Evolutionary conservation across 2,113 vertebrate genomes (phyloP).

Genomic region (Sminthopsis crassicaudata): DNA sequence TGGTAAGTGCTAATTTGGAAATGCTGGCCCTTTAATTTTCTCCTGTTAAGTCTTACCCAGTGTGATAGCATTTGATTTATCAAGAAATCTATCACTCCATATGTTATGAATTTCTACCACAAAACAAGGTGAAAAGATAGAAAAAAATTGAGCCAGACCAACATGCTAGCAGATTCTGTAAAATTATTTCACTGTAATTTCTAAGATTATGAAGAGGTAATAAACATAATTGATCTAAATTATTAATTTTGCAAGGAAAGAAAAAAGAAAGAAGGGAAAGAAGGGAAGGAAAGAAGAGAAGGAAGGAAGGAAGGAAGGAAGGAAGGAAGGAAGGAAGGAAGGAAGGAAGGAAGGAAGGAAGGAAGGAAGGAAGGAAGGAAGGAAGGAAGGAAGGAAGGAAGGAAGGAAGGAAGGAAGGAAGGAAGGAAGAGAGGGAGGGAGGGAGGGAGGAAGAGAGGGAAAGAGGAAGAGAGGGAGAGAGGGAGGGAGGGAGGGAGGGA

Average conservation of each 20-base stretch:
- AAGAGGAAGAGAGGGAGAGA: no score
- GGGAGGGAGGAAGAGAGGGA: no score
- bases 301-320: fast-evolving
- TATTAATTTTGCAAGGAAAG: neutral
- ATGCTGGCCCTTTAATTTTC: neutral
- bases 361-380: no score
- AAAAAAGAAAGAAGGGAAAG: neutral
- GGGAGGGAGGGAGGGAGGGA: no score
- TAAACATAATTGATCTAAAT: neutral
- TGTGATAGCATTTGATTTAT: neutral
- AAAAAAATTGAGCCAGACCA: neutral
- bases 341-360: no score
- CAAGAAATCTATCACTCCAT: neutral
- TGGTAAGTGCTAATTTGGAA: neutral
- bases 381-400: no score
- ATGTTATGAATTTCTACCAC: neutral
- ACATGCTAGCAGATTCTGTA: neutral
- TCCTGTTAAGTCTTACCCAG: neutral
- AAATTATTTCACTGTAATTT: neutral
- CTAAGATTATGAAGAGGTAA: neutral
- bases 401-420: no score
- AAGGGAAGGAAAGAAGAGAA: no score
- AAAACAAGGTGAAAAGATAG: neutral
- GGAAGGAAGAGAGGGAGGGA: no score
- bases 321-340: no score